Base-by-base conservation (phyloP, 2,797 vertebrate species). In the Pyrocephalus nanus region DNA sequence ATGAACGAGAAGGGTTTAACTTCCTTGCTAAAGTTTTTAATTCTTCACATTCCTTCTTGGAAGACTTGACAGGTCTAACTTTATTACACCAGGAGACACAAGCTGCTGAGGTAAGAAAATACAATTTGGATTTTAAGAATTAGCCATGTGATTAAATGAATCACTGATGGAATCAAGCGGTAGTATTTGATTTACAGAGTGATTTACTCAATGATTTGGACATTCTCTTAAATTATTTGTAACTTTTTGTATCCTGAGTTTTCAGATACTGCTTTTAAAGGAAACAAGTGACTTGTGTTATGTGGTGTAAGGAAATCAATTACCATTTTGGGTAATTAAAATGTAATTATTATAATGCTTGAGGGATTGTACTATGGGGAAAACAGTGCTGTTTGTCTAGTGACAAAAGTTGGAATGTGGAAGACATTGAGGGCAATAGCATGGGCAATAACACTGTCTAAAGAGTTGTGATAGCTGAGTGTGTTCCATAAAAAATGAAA, bases 41-140 rank as follows among this genome's bases (percentile, higher is more conserved):
- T 98, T 99, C 99, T n/a, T 99, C 99, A 30, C 99, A 99, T 98
- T 99, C 99, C 62, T 99, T 99, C 98, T 98, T 99, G 96, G 99
- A 99, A 97, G 99, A 99, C 96, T 97, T 99, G 96, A 99, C 99
- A 0, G 99, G 99, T 36, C 98, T 99, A 72, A 99, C 99, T 2
- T 97, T 99, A 95, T 96, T 99, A 58, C 99, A 99, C 94, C 99
- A 99, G 97, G 99, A 99, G 97, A 99, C 99, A 3, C 99, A 99
- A 96, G 99, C 99, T 66, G 99, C 99, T 38, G 99, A 99, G 99
- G 99, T 99, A 98, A 98, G 98, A 71, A 42, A 74, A 65, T 57
- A 40, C 11, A 12, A 27, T 75, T 74, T 51, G 74, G 34, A 4
- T 80, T 5, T 30, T 70, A 60, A 74, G 66, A 69, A 54, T 76